These are phyloP conservation scores for Stigmatopora nigra DNA, from an alignment of 2,113 vertebrate species.

Conservation along the genomic window DNA sequence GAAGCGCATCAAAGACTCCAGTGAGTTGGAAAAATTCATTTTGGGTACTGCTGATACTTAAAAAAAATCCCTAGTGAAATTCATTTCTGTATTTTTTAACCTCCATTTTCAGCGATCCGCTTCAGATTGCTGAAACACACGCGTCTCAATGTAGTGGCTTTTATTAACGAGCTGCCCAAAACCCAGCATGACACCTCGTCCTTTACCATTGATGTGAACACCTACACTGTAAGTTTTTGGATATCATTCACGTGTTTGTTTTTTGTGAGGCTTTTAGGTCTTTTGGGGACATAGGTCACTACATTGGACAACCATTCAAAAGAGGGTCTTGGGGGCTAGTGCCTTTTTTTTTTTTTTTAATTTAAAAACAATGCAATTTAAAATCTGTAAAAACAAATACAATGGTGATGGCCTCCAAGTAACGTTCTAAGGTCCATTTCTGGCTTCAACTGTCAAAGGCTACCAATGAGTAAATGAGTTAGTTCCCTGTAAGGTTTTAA, in stretches of 20 bases:
- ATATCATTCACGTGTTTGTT: neutral
- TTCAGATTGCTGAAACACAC: slow-evolving; percentile 80
- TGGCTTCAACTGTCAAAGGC: no score
- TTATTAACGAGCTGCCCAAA: slow-evolving; percentile 83
- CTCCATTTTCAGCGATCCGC: slow-evolving; percentile 61
- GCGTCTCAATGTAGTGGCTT: slow-evolving; percentile 81
- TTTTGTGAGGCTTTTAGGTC: no score
- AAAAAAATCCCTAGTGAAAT: neutral
- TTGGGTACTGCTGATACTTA: neutral
- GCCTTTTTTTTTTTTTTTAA: neutral
- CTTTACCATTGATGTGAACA: slow-evolving; percentile 80
- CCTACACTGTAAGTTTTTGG: slow-evolving; percentile 69
- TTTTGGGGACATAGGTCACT: neutral
- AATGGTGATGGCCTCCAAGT: no score
- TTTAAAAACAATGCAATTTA: no score
- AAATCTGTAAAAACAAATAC: no score
- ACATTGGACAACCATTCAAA: no score
- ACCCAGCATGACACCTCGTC: slow-evolving; percentile 83
- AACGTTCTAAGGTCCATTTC: no score
- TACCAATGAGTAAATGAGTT: neutral
- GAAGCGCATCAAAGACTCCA: slow-evolving; percentile 79
- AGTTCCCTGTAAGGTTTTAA: neutral
- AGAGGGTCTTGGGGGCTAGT: no score
- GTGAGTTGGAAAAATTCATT: slow-evolving; percentile 59
- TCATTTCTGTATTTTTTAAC: neutral